Base-by-base conservation (phyloP, 2,888 invertebrate genomes). In the Drosophila nr. perissopoda region DNA sequence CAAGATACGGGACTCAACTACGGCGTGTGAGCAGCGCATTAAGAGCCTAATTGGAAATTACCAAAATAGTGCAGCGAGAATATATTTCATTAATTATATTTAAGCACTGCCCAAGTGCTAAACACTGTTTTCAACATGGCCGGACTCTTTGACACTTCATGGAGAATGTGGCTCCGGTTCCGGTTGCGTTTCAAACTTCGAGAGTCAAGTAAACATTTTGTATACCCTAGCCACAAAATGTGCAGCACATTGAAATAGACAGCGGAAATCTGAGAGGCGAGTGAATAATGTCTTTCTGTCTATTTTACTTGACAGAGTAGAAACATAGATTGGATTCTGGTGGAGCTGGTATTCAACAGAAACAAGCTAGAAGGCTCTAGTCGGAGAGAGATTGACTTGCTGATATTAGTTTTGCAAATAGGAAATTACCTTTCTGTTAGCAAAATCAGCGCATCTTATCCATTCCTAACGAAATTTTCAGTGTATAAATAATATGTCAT, bases 71-170 rank as follows among this genome's bases (percentile, higher is more conserved):
- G 48, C 48, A 54, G 53, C 7, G 34, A 10, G 45, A 74, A 75
- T 73, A 70, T 67, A 76, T 67, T 81, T 85, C 78, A 81, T 85
- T 86, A 85, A 88, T 80, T 69, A 75, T 70, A 69, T 80, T 83
- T 61, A 61, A 77, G 48, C 33, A 49, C 13, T 49, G 67, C 31
- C 29, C 52, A 36, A 31, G 48, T 16, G n/a, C 29, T 4, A n/a
- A 40, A 21, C 13, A 31, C n/a, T n/a, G 16, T 49, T 27, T 18
- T 27, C 18, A 49, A 49, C 10, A 49, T 49, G 18, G 21, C 7
- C 21, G 13, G 45, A 45, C 45, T 45, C 21, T 21, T 13, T 21
- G 13, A 13, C 42, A 21, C 21, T 25, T 21, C 16, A 8, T 0
- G 1, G 16, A 25, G 16, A 4, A 8, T 2, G 16, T 45, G 7